A percentile compares a stretch with the other conserved stretches of the same genome.
These are phyloP conservation scores for Polypedilum vanderplanki DNA, from an alignment of 1,140 invertebrate species.

Conservation along the genomic window DNA sequence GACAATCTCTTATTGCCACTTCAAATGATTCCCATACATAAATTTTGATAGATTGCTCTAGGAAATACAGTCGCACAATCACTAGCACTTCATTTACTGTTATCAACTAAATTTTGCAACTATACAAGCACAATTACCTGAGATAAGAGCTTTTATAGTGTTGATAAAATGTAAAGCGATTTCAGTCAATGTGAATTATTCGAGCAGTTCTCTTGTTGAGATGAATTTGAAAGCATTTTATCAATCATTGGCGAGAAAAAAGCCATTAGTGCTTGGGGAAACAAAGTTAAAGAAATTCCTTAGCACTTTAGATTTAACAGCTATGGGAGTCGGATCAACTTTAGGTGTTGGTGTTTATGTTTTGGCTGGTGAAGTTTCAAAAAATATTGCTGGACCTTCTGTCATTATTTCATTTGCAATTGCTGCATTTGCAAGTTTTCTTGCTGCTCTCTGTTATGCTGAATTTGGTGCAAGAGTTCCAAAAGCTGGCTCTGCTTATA, in stretches of 20 bases:
- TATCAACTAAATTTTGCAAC: too few species aligned
- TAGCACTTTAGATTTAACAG: slow-evolving; percentile 65
- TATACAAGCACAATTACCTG: too few species aligned
- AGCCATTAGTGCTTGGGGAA: slow-evolving; percentile 40
- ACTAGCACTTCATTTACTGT: too few species aligned
- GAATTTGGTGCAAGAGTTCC: slow-evolving; percentile 86
- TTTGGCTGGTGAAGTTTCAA: slow-evolving; percentile 75
- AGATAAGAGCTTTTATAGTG: too few species aligned
- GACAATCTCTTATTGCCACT: too few species aligned
- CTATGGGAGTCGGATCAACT: slow-evolving; percentile 76
- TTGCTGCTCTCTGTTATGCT: slow-evolving; percentile 78
- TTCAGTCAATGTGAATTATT: too few species aligned
- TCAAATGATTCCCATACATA: too few species aligned
- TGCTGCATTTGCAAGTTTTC: slow-evolving; percentile 74
- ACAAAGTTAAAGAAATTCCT: slow-evolving; percentile 58
- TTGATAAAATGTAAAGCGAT: too few species aligned
- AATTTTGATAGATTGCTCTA: too few species aligned
- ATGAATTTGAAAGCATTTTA: slow-evolving; percentile 33
- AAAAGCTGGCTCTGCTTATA: slow-evolving; percentile 78
- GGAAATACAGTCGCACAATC: too few species aligned
- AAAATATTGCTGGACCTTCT: slow-evolving; percentile 68
- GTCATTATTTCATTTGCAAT: slow-evolving; percentile 77
- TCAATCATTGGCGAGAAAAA: slow-evolving; percentile 48
- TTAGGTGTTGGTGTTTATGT: slow-evolving; percentile 86
- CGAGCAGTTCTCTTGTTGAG: neutral